Base-by-base conservation (phyloP, 2,888 invertebrate species). In the Julus scandinavius region DNA sequence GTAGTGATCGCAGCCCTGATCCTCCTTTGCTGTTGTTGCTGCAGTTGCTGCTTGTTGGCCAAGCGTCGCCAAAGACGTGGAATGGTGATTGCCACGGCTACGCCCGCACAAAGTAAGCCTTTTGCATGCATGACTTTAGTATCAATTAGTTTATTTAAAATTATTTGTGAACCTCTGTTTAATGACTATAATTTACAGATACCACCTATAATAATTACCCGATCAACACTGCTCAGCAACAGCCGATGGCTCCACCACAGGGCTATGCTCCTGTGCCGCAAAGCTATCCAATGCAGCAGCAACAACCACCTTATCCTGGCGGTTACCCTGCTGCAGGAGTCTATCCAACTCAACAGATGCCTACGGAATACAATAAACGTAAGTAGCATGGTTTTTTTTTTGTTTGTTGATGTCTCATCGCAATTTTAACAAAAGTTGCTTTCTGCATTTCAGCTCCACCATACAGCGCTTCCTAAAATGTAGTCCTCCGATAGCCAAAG, bases 11-110 rank as follows among this genome's bases (percentile, higher is more conserved):
- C n/a, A 15, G 41, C 49, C n/a, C 45, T 85, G 20, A 85, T 85
- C 45, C 49, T 85, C 49, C 49, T 85, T n/a, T 85, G 85, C 17
- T 85, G 85, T 13, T 85, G 85, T 20, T 85, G 85, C 20, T 85
- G 85, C 20, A 85, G 85, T 50, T 85, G 85, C 20, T 85, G 85
- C 49, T 0, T 45, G 6, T 85, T 85, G 49, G 85, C 85, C 49
- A 85, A 85, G 49, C 85, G 85, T 20, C 85, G 85, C 13, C 85
- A 85, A 85, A 85, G 41, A 41, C 20, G 17, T 3, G 85, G 85
- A 20, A 20, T 41, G 45, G 85, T 85, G n/a, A 20, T 85, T 9
- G 15, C 85, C 85, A 63, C 72, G 29, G n/a, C 72, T 72, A 45
- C 85, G 7, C 85, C 85, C 11, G 85, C 38, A 41, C 45, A 41